These are phyloP conservation scores for Nicator chloris DNA, from an alignment of 2,113 vertebrate genomes.

Conservation along the genomic window DNA sequence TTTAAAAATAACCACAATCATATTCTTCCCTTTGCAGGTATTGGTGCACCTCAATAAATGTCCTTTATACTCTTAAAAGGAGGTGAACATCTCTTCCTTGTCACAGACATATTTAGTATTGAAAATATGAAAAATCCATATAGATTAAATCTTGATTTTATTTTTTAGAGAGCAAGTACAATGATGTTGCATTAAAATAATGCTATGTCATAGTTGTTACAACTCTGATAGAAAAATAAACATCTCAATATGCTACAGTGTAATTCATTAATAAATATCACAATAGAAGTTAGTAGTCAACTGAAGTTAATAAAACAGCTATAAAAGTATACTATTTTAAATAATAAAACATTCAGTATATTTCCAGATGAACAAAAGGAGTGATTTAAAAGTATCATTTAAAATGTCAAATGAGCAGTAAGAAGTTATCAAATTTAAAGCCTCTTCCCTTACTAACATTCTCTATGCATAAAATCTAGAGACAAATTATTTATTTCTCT, in stretches of 20 bases:
- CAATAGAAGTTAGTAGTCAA: conserved; percentile 72
- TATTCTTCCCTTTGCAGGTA: not conserved
- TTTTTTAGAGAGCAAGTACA: conserved; percentile 65
- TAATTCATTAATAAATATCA: conserved; percentile 74
- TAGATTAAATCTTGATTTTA: conserved; percentile 54
- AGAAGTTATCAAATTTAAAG: conserved; percentile 36
- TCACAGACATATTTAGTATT: not conserved
- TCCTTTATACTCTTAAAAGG: not conserved
- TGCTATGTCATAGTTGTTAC: conserved; percentile 63
- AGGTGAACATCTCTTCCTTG: not conserved
- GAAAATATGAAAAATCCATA: conserved; percentile 15
- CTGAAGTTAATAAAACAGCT: conserved; percentile 54
- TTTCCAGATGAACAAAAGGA: conserved; percentile 47
- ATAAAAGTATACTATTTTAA: conserved; percentile 64
- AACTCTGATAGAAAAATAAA: conserved; percentile 76
- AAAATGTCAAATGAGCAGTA: conserved; percentile 21
- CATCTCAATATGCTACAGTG: conserved; percentile 69
- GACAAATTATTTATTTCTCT: not conserved
- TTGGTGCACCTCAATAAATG: not conserved
- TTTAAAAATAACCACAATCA: not conserved
- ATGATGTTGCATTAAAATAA: conserved; percentile 65
- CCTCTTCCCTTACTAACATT: conserved; percentile 36
- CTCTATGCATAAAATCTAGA: conserved; percentile 42
- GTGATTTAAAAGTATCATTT: conserved; percentile 55
- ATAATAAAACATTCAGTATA: conserved; percentile 57